Conservation (phyloP, 2,888 invertebrate genomes). For the Ophioninae sp. region DNA sequence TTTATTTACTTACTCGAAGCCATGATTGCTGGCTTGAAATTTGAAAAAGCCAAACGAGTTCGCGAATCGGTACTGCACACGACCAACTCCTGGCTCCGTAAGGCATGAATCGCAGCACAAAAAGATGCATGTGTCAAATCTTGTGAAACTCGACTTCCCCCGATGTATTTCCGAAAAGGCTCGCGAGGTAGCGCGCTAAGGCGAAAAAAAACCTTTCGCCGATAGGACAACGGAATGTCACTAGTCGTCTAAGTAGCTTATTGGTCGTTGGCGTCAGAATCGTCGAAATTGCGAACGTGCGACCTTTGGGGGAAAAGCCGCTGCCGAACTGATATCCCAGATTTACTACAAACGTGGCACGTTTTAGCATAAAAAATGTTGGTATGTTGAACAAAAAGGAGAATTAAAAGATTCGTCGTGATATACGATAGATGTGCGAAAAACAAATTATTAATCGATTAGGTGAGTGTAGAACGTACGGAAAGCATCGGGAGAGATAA, state of each 20-base stretch:
- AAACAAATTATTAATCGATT: background rate
- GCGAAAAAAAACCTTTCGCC: background rate
- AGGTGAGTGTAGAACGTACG: background rate
- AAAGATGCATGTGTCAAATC: constrained; percentile 60
- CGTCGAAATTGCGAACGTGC: background rate
- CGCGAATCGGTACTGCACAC: constrained; percentile 66
- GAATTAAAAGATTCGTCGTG: background rate
- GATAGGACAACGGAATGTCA: background rate
- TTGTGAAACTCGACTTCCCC: constrained; percentile 53
- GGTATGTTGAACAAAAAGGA: background rate
- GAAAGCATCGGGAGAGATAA: background rate
- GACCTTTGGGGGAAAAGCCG: background rate
- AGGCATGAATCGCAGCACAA: constrained; percentile 65
- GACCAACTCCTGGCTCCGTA: constrained; percentile 68
- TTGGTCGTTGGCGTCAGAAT: background rate
- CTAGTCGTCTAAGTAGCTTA: background rate
- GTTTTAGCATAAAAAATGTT: background rate
- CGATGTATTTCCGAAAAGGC: background rate
- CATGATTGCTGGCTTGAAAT: constrained; percentile 73
- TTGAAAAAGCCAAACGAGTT: constrained; percentile 69
- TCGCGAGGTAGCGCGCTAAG: constrained; percentile 25
- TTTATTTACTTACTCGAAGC: constrained; percentile 72
- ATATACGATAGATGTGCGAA: background rate
- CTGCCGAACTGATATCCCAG: background rate
- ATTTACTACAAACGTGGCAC: background rate